Base-by-base conservation (phyloP, 2,113 vertebrate species). In the Caloenas nicobarica region DNA sequence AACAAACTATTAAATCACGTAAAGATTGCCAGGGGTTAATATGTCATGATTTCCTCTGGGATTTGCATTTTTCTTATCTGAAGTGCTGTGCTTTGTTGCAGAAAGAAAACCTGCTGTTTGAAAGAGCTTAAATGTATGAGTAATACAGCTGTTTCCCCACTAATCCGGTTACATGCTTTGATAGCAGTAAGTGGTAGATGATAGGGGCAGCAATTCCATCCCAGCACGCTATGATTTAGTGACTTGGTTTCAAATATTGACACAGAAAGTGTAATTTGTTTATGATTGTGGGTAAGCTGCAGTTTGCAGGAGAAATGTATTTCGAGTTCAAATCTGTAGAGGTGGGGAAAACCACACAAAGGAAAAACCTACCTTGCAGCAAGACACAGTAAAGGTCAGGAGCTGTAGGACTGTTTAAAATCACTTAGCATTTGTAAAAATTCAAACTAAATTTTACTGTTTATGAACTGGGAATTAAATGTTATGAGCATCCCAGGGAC, bases 141-240 rank as follows among this genome's bases (percentile, higher is more conserved):
- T 96, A 94, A 89, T 96, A 91, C 84, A 94, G 87, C 97, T 96
- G 95, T 97, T 98, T 96, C 36, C 93, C 86, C 86, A 89, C 90
- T 97, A 98, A 98, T 98, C 96, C 40, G 1, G 95, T 98, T 98
- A 97, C 18, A 57, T 73, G 92, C 96, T 98, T 97, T 98, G 97
- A 97, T 97, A 90, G 74, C 93, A 96, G 92, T 85, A 87, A 97
- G 91, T 89, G 19, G 96, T 71, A 86, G 96, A 97, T 96, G 93
- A 96, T 91, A 90, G 96, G 86, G 95, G 92, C 86, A 94, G 84
- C 93, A 96, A 95, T 97, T 98, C 95, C 83, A 81, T 90, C 96
- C 82, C 96, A 97, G 96, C 91, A 86, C 4, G 77, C 64, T 66
- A 50, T 97, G 97, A 97, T 97, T 98, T 97, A 97, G 83, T 93